A percentile compares a stretch with the other conserved stretches of the same genome.
Evolutionary conservation across 2,797 vertebrate genomes (phyloP).

Genomic region (Leptoclinus maculatus): DNA sequence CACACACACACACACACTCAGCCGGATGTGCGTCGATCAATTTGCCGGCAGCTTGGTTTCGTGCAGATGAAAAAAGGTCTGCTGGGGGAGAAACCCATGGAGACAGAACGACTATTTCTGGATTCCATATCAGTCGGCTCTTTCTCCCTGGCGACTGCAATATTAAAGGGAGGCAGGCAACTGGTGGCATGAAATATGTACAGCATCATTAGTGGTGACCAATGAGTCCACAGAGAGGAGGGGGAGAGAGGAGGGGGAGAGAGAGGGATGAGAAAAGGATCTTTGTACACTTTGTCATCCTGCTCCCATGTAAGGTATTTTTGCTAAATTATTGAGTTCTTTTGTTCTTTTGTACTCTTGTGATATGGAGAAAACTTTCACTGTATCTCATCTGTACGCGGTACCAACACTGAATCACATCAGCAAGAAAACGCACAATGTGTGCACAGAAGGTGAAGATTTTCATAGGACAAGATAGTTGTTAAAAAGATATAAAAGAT

Average conservation of each 20-base stretch:
- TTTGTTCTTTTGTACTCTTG: background rate
- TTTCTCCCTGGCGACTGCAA: conserved; percentile 45
- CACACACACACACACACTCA: conserved; percentile 5
- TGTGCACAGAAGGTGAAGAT: background rate
- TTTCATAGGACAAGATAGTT: background rate
- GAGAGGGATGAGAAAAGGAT: conserved; percentile 4
- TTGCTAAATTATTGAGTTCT: background rate
- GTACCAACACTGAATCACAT: background rate
- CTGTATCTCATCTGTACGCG: background rate
- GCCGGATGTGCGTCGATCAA: conserved; percentile 30
- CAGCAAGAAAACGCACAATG: background rate
- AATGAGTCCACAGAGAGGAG: conserved; percentile 13
- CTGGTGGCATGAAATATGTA: conserved; percentile 69
- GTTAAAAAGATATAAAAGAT: no score
- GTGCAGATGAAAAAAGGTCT: conserved; percentile 39
- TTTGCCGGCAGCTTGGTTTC: conserved; percentile 31
- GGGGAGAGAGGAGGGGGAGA: background rate
- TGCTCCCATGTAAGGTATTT: background rate
- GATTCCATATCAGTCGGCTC: conserved; percentile 53
- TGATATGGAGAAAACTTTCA: background rate
- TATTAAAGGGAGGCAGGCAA: conserved; percentile 63
- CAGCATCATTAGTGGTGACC: conserved; percentile 60
- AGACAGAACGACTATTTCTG: conserved; percentile 67
- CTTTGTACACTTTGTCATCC: conserved; percentile 19
- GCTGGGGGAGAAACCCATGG: conserved; percentile 47